Evolutionary conservation across 2,113 vertebrate genomes (phyloP).

Genomic region (Brevimyrus niger): DNA sequence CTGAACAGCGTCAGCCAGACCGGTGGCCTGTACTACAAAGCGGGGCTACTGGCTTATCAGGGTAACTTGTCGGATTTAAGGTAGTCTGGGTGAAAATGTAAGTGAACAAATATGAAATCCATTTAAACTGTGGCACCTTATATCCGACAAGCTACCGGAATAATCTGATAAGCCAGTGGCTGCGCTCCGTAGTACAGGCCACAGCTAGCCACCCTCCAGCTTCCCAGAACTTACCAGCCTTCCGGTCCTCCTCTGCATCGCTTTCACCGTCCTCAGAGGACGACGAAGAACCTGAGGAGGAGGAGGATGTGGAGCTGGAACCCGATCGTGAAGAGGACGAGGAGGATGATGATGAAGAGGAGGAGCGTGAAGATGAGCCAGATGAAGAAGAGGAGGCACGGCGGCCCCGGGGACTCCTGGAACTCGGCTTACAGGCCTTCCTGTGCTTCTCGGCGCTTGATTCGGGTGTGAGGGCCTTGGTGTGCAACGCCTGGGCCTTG

Average conservation of each 20-base stretch:
- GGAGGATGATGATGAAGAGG: constrained; percentile 68
- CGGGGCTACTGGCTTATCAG: no score
- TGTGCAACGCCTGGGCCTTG: constrained; percentile 82
- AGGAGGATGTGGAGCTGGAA: constrained; percentile 56
- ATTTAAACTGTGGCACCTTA: no score
- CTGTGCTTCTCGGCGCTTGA: constrained; percentile 79
- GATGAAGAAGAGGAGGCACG: constrained; percentile 70
- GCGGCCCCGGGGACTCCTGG: constrained; percentile 50
- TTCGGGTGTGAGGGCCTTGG: constrained; percentile 85
- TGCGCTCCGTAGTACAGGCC: no score
- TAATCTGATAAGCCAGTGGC: no score
- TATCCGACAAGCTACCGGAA: no score
- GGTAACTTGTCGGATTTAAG: no score
- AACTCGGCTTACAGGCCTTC: constrained; percentile 55
- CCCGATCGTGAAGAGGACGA: constrained; percentile 80
- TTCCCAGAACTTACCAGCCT: constrained; percentile 50
- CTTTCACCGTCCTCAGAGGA: constrained; percentile 87
- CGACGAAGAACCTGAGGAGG: constrained; percentile 77
- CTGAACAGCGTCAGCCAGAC: background rate
- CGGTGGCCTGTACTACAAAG: no score
- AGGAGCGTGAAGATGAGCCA: constrained; percentile 81
- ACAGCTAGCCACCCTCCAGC: no score
- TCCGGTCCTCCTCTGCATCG: constrained; percentile 64
- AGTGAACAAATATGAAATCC: no score
- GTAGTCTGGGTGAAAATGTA: no score